Percentiles rank a stretch among this genome's conserved stretches.
These are phyloP conservation scores for Lathamus discolor DNA, from an alignment of 2,113 vertebrate genomes.

Conservation along the genomic window DNA sequence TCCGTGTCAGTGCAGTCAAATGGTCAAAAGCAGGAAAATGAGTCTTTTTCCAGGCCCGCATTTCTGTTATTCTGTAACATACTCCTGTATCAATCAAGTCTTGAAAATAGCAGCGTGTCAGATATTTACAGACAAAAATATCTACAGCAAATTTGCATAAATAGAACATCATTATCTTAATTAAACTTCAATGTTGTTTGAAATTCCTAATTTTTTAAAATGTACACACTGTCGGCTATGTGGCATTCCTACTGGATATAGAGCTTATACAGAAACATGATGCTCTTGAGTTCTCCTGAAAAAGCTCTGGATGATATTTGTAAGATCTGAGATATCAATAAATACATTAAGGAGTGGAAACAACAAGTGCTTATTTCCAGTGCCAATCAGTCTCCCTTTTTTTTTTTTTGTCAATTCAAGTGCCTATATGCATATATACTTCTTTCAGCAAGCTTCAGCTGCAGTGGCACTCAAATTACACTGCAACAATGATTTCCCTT, in stretches of 20 bases:
- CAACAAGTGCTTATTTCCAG: slow-evolving; percentile 18
- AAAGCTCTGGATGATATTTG: neutral
- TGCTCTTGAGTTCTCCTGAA: neutral
- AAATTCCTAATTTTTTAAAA: neutral
- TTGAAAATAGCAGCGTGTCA: neutral
- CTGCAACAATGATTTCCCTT: neutral
- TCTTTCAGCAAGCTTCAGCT: neutral
- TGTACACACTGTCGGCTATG: neutral
- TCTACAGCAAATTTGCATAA: neutral
- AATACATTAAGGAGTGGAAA: neutral
- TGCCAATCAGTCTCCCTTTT: neutral
- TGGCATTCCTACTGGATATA: neutral
- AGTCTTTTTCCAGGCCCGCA: neutral
- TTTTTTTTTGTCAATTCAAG: neutral
- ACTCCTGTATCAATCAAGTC: neutral
- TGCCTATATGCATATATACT: neutral
- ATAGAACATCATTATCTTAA: neutral
- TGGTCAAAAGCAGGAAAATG: neutral
- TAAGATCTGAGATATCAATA: neutral
- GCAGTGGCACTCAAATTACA: slow-evolving; percentile 7
- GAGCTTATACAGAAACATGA: neutral
- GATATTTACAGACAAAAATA: neutral
- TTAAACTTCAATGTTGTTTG: neutral
- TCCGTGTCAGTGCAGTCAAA: neutral
- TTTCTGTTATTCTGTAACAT: neutral